phyloP scores from a whole-genome alignment of 2,888 invertebrate species.

The Gandaritis pyraliata region DNA sequence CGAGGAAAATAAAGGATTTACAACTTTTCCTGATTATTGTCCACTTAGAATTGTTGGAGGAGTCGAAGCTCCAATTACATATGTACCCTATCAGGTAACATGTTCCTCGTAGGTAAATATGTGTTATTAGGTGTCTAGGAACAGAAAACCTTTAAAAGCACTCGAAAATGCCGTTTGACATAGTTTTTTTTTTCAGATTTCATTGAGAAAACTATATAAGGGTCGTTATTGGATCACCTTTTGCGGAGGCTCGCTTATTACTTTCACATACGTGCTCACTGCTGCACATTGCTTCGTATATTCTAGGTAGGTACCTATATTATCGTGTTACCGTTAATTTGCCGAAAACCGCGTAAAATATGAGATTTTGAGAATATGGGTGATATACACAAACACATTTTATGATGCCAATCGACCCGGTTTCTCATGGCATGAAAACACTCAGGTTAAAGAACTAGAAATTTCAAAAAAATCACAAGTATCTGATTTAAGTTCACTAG shows the following conservation, averaged over 20 bases:
- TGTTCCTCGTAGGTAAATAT: neutral
- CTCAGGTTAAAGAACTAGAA: too few species aligned
- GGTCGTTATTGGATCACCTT: slow-evolving; percentile 1
- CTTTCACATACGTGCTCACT: slow-evolving; percentile 12
- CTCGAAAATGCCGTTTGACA: neutral
- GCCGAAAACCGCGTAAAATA: too few species aligned
- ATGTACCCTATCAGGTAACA: slow-evolving; percentile 15
- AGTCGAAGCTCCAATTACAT: neutral
- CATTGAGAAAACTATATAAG: neutral
- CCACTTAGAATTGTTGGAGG: slow-evolving; percentile 15
- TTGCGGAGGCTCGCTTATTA: slow-evolving; percentile 13
- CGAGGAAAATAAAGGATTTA: slow-evolving; percentile 3
- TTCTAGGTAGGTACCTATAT: slow-evolving; percentile 2
- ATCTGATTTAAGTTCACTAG: too few species aligned
- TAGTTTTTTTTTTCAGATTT: slow-evolving; percentile 1
- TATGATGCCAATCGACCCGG: too few species aligned
- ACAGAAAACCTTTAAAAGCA: too few species aligned
- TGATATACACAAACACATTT: too few species aligned
- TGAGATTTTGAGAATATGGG: too few species aligned
- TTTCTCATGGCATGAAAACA: too few species aligned
- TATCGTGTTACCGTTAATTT: too few species aligned
- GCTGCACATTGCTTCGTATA: slow-evolving; percentile 17
- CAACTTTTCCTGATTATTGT: neutral
- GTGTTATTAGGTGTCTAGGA: too few species aligned
- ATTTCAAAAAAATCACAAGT: too few species aligned